These are phyloP conservation scores for Coptodon rendalli DNA, from an alignment of 2,113 vertebrate species.

Conservation along the genomic window DNA sequence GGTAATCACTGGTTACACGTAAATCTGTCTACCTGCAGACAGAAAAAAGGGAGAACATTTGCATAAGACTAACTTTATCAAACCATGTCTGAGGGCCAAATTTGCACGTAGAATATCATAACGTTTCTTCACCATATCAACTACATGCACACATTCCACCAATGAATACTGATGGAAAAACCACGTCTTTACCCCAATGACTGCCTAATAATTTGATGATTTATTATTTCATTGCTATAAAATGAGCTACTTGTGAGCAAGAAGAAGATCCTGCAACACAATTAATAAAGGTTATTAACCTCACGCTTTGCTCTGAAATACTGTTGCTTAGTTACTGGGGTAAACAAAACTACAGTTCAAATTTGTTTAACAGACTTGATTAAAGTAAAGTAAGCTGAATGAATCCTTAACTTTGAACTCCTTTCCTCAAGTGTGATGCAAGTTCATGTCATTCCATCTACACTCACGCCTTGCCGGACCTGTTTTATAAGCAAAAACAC, in stretches of 20 bases:
- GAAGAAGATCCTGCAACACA: background rate
- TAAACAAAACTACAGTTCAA: background rate
- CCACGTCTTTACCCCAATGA: background rate
- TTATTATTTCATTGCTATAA: background rate
- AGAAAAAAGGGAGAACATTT: background rate
- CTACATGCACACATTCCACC: background rate
- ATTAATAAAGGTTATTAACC: background rate
- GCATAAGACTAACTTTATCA: constrained; percentile 7
- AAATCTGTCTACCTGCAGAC: constrained; percentile 27
- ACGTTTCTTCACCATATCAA: background rate
- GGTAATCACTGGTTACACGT: constrained; percentile 39
- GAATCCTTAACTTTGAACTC: background rate
- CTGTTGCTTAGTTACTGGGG: background rate
- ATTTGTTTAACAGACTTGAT: background rate
- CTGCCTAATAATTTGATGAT: background rate
- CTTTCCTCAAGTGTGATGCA: background rate
- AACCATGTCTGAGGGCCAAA: background rate
- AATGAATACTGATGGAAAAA: background rate
- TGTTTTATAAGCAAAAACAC: background rate
- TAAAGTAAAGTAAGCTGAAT: background rate
- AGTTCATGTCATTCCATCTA: background rate
- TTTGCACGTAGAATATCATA: background rate
- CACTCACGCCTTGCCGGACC: background rate
- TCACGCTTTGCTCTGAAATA: background rate
- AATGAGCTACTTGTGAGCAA: background rate